phyloP scores from a whole-genome alignment of 2,888 invertebrate species.

The Scotopteryx bipunctaria region DNA sequence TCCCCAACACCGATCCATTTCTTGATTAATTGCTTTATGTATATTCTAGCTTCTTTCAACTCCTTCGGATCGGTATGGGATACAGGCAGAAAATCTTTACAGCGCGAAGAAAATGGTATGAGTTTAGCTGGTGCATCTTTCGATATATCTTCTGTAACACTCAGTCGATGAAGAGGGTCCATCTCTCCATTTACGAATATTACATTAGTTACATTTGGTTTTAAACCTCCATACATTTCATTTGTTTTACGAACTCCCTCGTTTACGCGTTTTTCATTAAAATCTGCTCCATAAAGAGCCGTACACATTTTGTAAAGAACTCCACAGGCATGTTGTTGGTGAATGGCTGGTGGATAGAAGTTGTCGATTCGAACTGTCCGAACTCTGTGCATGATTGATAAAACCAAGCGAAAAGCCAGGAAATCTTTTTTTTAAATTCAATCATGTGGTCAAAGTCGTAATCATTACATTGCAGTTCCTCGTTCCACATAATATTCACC shows the following conservation, averaged over 20 bases:
- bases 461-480: conserved; percentile 50
- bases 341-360: conserved; percentile 83
- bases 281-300: conserved; percentile 67
- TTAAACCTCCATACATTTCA: conserved; percentile 71
- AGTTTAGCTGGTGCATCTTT: conserved; percentile 64
- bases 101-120: conserved; percentile 62
- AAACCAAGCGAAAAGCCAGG: conserved; percentile 76
- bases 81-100: conserved; percentile 62
- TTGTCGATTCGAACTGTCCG: conserved; percentile 87
- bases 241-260: conserved; percentile 69
- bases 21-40: conserved; percentile 65
- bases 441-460: conserved; percentile 62
- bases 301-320: conserved; percentile 65
- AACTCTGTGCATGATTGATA: conserved; percentile 92
- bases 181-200: conserved; percentile 84
- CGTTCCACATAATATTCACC: conserved; percentile 45
- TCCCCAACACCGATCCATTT: conserved; percentile 64
- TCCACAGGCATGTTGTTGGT: conserved; percentile 70
- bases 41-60: conserved; percentile 59
- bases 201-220: conserved; percentile 78
- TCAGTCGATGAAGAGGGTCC: conserved; percentile 84
- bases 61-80: conserved; percentile 56
- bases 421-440: conserved; percentile 44
- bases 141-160: conserved; percentile 72
- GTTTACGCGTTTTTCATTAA: conserved; percentile 60